phyloP scores from a whole-genome alignment of 30 jellyfish, hydroid and myxozoan species.

The Haliclystus octoradiatus region DNA sequence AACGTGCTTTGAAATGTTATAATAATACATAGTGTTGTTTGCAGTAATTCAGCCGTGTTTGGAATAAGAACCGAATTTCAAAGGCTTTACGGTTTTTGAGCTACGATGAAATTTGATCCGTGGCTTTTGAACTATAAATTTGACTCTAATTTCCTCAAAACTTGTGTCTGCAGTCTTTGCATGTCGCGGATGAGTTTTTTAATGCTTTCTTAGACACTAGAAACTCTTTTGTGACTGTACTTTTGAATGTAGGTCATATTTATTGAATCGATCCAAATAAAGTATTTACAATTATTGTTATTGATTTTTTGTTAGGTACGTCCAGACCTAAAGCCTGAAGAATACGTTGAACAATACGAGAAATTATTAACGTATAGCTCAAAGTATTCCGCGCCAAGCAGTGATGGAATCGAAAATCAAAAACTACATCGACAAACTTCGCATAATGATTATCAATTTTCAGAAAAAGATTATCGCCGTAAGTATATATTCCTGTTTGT shows the following conservation, averaged over 20 bases:
- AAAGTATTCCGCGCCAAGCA: constrained; percentile 66
- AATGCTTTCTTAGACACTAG: too few species aligned
- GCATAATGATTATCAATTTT: constrained; percentile 57
- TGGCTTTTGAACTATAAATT: too few species aligned
- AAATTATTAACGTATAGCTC: constrained; percentile 47
- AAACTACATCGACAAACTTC: constrained; percentile 23
- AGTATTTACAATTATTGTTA: neutral
- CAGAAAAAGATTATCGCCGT: constrained; percentile 73
- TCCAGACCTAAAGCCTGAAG: neutral
- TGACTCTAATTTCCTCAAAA: too few species aligned
- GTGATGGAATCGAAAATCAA: constrained; percentile 3
- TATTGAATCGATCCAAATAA: neutral
- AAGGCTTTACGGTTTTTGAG: too few species aligned
- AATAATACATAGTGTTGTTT: too few species aligned
- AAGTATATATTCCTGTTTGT: constrained; percentile 3
- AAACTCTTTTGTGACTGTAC: too few species aligned
- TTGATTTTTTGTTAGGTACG: neutral
- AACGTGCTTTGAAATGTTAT: too few species aligned
- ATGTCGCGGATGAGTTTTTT: too few species aligned
- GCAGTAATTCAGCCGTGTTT: too few species aligned
- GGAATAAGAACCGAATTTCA: too few species aligned
- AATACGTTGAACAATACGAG: constrained; percentile 21
- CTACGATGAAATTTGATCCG: too few species aligned
- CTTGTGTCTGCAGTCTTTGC: too few species aligned
- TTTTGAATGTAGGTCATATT: neutral